Evolutionary conservation across 2,797 vertebrate genomes (phyloP), one percentile per base, ranked within the genome.

Genomic region (Discoglossus pictus): DNA sequence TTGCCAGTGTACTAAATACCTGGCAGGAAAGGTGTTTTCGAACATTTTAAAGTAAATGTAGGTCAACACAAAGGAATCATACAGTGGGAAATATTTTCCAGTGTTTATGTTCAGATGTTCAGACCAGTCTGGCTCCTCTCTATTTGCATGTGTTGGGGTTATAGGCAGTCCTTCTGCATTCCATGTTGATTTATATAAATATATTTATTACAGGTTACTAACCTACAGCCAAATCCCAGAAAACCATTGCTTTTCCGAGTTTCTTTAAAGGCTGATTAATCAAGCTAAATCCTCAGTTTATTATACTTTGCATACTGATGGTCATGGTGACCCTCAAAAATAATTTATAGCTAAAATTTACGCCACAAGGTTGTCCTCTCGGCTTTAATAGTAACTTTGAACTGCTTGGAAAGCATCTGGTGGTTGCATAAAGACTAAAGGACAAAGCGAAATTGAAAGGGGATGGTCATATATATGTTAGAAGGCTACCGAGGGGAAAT

Each of bases 81-180:
- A 76, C 60, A 83, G 58, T 75, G 78, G 73, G 75, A 82, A 82
- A 83, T 84, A 76, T 72, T 89, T 88, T 83, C 75, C 80, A 81
- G 44, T 79, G 76, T 86, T 86, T 83, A 79, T 74, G 69, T 86
- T 85, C 74, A 82, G 64, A 77, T 85, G 79, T 85, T 84, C 75
- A 81, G 80, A 85, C 78, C 80, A 83, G 79, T 76, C 78, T 84
- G 77, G 52, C 76, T 83, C 74, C 80, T 83, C 74, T 73, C 64
- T 83, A 53, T 87, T 88, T 84, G 75, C 75, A 81, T 84, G 74
- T 80, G 53, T 80, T 75, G 40, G 61, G 73, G 59, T 80, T 83
- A 76, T 75, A 83, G 79, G 78, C 74, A 74, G 76, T 75, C 66
- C 35, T 0, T 65, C 76, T 76, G 63, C 80, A 83, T 88, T 88